A percentile compares a stretch with the other conserved stretches of the same genome.
Evolutionary conservation across 2,888 invertebrate genomes (phyloP).

Genomic region (Trachelus troglodyta): DNA sequence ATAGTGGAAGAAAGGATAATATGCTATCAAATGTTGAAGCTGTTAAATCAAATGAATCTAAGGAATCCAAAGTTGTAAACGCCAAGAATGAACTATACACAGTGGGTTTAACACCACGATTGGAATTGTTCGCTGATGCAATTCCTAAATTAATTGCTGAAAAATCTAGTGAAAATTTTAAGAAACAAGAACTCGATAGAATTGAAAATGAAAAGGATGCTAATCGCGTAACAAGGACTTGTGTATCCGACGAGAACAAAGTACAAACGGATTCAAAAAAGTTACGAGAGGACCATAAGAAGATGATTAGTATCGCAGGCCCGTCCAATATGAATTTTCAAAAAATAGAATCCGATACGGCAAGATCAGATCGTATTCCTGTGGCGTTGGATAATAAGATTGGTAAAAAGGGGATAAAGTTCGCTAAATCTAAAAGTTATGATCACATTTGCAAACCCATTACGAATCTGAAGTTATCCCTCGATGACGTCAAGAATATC

Average conservation of each 20-base stretch:
- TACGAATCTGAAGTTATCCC: constrained; percentile 33
- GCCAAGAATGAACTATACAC: constrained; percentile 54
- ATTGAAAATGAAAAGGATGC: constrained; percentile 31
- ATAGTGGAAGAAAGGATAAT: neutral
- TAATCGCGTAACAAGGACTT: neutral
- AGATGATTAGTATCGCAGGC: neutral
- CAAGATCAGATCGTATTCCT: neutral
- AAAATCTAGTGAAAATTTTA: constrained; percentile 46
- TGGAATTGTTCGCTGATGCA: constrained; percentile 60
- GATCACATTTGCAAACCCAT: constrained; percentile 54
- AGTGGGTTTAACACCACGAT: constrained; percentile 57
- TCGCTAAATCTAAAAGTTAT: constrained; percentile 55
- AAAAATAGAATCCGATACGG: constrained; percentile 1
- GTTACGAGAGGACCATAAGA: constrained; percentile 16
- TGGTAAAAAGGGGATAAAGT: constrained; percentile 34
- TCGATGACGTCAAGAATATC: constrained; percentile 39
- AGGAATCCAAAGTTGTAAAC: constrained; percentile 41
- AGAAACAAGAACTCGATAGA: constrained; percentile 30
- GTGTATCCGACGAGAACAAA: neutral
- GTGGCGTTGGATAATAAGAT: constrained; percentile 29
- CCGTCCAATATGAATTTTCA: constrained; percentile 1
- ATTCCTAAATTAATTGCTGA: constrained; percentile 62
- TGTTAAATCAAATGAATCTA: constrained; percentile 26
- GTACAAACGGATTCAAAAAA: constrained; percentile 14
- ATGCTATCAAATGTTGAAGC: constrained; percentile 33